Percentiles rank a stretch among this genome's conserved stretches.
phyloP scores from a whole-genome alignment of 1,140 invertebrate genomes.

The Nebria ingens region DNA sequence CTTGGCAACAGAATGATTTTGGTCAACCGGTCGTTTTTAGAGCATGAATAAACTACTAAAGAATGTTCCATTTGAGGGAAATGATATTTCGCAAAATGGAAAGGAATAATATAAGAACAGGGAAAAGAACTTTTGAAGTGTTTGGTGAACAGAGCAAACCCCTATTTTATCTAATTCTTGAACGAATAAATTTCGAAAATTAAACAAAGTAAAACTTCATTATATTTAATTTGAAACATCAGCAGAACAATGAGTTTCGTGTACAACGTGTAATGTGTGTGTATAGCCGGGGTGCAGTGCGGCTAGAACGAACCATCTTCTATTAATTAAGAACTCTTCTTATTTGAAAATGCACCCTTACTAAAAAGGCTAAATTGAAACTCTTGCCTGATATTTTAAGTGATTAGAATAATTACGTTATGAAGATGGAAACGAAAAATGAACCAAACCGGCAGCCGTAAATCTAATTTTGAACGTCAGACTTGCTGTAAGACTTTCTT shows the following conservation, averaged over 20 bases:
- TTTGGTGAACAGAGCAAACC: too few relatives aligned
- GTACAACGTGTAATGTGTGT: neutral
- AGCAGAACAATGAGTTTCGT: neutral
- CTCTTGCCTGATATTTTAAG: neutral
- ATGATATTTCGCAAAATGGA: too few relatives aligned
- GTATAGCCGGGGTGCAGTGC: neutral
- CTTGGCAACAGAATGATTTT: too few relatives aligned
- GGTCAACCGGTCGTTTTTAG: too few relatives aligned
- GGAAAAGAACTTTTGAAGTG: too few relatives aligned
- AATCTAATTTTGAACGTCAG: too few relatives aligned
- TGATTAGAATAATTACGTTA: constrained; percentile 6
- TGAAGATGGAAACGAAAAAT: neutral
- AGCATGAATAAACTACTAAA: too few relatives aligned
- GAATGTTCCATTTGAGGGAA: too few relatives aligned
- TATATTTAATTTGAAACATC: constrained; percentile 2
- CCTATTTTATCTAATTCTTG: too few relatives aligned
- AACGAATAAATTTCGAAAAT: too few relatives aligned
- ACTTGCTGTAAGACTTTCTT: too few relatives aligned
- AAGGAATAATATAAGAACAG: too few relatives aligned
- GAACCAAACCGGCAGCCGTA: neutral
- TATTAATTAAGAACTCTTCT: constrained; percentile 7
- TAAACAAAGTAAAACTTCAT: neutral
- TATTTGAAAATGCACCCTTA: neutral
- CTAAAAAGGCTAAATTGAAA: neutral
- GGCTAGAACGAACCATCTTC: neutral